Evolutionary conservation across 92 coral and sea anemone genomes (phyloP).

Genomic region (Actinernus sp.): DNA sequence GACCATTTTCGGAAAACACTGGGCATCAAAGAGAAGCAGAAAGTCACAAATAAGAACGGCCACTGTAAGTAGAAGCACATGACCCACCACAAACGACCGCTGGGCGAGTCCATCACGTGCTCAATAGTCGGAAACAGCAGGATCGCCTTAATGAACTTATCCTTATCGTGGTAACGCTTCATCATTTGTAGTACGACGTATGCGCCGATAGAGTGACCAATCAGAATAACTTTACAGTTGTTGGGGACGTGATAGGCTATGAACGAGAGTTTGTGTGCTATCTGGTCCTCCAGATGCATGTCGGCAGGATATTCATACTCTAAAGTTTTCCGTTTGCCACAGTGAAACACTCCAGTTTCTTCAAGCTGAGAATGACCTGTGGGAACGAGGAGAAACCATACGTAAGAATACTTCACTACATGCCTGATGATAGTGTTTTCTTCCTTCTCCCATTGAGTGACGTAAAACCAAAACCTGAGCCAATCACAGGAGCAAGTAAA

Average conservation of each 20-base stretch:
- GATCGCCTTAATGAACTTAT: conserved; percentile 81
- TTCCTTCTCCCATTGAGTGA: no score
- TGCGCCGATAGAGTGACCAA: conserved; percentile 94
- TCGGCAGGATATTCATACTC: conserved; percentile 41
- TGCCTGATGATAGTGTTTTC: no score
- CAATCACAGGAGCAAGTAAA: no score
- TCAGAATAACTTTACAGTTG: conserved; percentile 74
- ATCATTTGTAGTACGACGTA: conserved; percentile 88
- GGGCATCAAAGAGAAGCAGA: conserved; percentile 82
- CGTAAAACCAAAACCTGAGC: no score
- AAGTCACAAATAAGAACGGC: conserved; percentile 87
- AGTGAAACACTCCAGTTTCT: conserved; percentile 58
- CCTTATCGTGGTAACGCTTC: conserved; percentile 81
- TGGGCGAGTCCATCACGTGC: conserved; percentile 88
- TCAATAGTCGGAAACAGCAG: conserved; percentile 98
- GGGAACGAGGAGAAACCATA: no score
- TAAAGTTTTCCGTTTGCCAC: conserved; percentile 32
- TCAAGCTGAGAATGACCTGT: conserved; percentile 73
- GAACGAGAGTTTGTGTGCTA: conserved; percentile 90
- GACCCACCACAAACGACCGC: conserved; percentile 92
- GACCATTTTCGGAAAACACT: conserved; percentile 76
- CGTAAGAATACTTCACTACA: no score
- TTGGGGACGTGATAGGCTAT: conserved; percentile 81
- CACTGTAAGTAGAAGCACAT: conserved; percentile 85
- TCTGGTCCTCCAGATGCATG: conserved; percentile 86